phyloP scores from a whole-genome alignment of 2,113 vertebrate genomes.

The Pyrgilauda ruficollis region DNA sequence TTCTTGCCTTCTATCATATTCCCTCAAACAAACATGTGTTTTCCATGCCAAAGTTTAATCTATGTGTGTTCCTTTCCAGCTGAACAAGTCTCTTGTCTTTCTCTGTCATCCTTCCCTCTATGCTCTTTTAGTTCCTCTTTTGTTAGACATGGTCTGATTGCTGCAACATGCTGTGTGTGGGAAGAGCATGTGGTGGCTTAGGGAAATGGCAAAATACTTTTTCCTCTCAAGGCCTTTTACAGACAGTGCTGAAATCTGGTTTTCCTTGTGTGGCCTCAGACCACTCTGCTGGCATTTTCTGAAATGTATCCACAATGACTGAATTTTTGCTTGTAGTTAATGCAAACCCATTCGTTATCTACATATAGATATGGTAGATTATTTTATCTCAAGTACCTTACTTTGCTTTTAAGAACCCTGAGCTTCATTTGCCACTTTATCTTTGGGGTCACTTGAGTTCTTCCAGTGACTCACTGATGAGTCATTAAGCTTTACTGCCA shows the following conservation, averaged over 20 bases:
- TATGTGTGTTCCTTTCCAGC: not conserved
- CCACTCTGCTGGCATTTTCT: not conserved
- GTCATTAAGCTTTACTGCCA: not conserved
- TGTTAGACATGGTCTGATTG: not conserved
- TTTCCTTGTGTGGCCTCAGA: not conserved
- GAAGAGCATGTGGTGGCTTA: not conserved
- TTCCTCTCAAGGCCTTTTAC: not conserved
- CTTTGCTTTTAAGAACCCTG: not conserved
- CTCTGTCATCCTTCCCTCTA: not conserved
- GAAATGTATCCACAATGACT: not conserved
- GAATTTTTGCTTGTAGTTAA: not conserved
- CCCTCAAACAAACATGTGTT: rapidly evolving
- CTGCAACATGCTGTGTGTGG: not conserved
- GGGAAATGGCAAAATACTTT: not conserved
- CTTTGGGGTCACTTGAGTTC: not conserved
- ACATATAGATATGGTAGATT: not conserved
- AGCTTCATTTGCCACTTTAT: not conserved
- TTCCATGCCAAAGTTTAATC: not conserved
- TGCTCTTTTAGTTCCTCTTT: not conserved
- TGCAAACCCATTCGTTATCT: not conserved
- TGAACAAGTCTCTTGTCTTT: not conserved
- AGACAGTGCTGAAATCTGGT: not conserved
- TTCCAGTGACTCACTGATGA: not conserved
- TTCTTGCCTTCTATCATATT: not conserved
- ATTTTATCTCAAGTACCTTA: not conserved